phyloP scores from a whole-genome alignment of 2,888 invertebrate species.

The Meteorus colon region DNA sequence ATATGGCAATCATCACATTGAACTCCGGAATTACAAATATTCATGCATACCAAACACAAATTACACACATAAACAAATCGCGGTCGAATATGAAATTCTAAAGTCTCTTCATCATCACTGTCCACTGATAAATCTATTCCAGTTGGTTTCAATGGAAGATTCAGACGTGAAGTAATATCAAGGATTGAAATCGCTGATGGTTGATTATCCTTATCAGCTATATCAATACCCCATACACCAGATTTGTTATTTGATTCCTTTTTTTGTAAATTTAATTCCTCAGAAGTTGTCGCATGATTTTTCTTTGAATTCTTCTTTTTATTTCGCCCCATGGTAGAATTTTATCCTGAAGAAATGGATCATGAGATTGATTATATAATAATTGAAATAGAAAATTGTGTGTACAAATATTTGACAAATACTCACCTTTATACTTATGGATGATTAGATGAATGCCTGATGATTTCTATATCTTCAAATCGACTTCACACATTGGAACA shows the following conservation, averaged over 20 bases:
- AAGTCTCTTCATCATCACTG: slow-evolving; percentile 76
- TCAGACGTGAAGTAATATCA: slow-evolving; percentile 34
- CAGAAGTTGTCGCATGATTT: background rate
- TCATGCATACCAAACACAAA: slow-evolving; percentile 73
- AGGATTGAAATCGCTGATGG: slow-evolving; percentile 32
- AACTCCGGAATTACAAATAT: slow-evolving; percentile 49
- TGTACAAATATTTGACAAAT: background rate
- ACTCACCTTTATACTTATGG: background rate
- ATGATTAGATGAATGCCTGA: background rate
- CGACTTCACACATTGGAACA: background rate
- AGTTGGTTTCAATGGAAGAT: slow-evolving; percentile 42
- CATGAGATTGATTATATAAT: background rate
- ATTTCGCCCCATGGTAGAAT: slow-evolving; percentile 14
- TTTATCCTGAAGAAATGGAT: background rate
- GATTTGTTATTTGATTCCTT: background rate
- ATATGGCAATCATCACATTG: slow-evolving; percentile 77
- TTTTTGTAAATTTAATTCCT: background rate
- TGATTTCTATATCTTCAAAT: background rate
- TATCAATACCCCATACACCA: slow-evolving; percentile 2
- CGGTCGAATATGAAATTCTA: slow-evolving; percentile 80
- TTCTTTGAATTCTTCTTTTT: slow-evolving; percentile 9
- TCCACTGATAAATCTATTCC: slow-evolving; percentile 49
- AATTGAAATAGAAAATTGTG: background rate
- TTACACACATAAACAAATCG: slow-evolving; percentile 79
- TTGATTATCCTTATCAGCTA: background rate